These are phyloP conservation scores for Drosophila bifasciata DNA, from an alignment of 1,140 invertebrate genomes.

Conservation along the genomic window DNA sequence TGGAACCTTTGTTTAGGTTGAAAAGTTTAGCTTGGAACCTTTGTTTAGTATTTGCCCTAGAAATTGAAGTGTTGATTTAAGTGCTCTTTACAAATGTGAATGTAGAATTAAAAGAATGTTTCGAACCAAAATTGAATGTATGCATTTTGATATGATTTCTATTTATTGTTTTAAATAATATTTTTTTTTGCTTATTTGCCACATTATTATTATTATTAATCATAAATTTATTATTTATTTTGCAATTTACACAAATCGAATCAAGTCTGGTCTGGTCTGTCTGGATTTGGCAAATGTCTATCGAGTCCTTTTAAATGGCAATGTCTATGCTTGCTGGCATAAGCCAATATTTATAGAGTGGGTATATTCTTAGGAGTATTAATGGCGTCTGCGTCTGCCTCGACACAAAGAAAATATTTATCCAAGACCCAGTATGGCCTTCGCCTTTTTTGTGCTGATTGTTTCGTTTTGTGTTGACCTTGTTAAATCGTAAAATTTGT, in stretches of 20 bases:
- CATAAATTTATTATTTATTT: conserved; percentile 21
- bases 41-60: conserved; percentile 10
- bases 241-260: conserved; percentile 46
- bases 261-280: conserved; percentile 31
- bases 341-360: conserved; percentile 44
- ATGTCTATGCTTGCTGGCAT: not conserved
- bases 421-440: conserved; percentile 7
- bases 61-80: too few relatives aligned
- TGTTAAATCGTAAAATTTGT: conserved; percentile 2
- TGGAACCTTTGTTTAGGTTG: conserved; percentile 2
- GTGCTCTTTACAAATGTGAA: too few relatives aligned
- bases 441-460: too few relatives aligned
- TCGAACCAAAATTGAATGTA: too few relatives aligned
- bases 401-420: conserved; percentile 38
- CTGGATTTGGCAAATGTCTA: too few relatives aligned
- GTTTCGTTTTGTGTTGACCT: too few relatives aligned
- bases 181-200: too few relatives aligned
- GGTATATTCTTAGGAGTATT: conserved; percentile 23
- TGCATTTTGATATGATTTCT: too few relatives aligned
- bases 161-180: too few relatives aligned
- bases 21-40: not conserved
- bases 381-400: not conserved
- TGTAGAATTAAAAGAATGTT: too few relatives aligned
- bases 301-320: too few relatives aligned
- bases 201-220: too few relatives aligned